Base-by-base conservation (phyloP, 2,888 invertebrate genomes). In the Cataglyphis rosenhaueri region DNA sequence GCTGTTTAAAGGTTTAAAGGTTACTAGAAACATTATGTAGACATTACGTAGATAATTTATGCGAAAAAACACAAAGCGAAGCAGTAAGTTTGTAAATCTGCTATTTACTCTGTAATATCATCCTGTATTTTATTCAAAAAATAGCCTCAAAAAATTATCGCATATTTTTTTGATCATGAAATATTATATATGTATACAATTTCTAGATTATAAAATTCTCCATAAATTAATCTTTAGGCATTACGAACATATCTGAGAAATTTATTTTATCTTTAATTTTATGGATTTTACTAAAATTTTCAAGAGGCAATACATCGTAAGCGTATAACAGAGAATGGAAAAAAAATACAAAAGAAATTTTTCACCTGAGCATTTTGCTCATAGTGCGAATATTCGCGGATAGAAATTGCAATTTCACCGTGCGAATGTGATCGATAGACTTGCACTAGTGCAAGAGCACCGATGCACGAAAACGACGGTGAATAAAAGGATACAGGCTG, bases 1-100 rank as follows among this genome's bases (percentile, higher is more conserved):
- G 64, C 57, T 61, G 41, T 32, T n/a, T n/a, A 85, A 87, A 87
- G 87, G 41, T 32, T n/a, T n/a, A 85, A 87, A 87, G 87, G 87
- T 87, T 83, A 70, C 10, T 41, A 70, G 9, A 38, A 64, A 35
- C 55, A 25, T 66, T 52, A 52, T 52, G 52, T 8, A 52, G 8
- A 52, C n/a, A 52, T n/a, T 18, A 48, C 18, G 18, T 52, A 52
- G n/a, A 52, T 52, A 52, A 8, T n/a, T 4, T n/a, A 66, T 35
- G 9, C 15, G 6, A 3, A 15, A 71, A 38, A 25, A 25, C 25
- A 12, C 25, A 8, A 55, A 57, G 25, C 25, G 35, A 44, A 62
- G 29, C 32, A 44, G 8, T 15, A 59, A 29, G n/a, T 61, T 9
- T 29, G 29, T 29, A 29, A 29, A 29, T 29, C 29, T 29, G 9